phyloP scores from a whole-genome alignment of 2,797 vertebrate species.

The Mormyrops boulengeri region DNA sequence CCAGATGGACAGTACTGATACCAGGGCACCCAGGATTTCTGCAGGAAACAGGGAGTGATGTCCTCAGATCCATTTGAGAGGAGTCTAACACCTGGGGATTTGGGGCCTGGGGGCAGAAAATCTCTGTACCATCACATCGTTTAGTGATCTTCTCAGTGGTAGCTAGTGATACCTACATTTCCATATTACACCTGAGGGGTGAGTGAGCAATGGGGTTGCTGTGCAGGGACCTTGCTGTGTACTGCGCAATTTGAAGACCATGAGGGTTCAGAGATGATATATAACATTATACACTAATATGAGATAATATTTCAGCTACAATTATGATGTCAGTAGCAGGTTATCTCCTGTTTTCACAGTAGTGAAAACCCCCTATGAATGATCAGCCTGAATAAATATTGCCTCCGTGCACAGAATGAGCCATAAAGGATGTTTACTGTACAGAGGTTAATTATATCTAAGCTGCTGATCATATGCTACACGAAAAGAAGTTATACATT shows the following conservation, averaged over 20 bases:
- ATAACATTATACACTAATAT: not conserved
- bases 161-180: not conserved
- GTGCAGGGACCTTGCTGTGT: not conserved
- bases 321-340: not conserved
- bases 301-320: not conserved
- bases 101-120: not conserved
- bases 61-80: not conserved
- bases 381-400: not conserved
- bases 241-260: not conserved
- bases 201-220: not conserved
- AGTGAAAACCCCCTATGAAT: not conserved
- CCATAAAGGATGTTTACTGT: not conserved
- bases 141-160: not conserved
- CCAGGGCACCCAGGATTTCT: constrained; percentile 88
- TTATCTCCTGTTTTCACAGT: not conserved
- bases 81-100: no score
- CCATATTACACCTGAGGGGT: not conserved
- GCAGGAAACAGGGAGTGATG: constrained; percentile 16
- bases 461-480: not conserved
- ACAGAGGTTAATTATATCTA: not conserved
- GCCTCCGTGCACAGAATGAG: not conserved
- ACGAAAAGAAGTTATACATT: not conserved
- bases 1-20: constrained; percentile 92
- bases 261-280: not conserved
- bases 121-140: not conserved